Conservation (phyloP, 35 echinoderm and acorn worm species). For the Heliocidaris tuberculata region DNA sequence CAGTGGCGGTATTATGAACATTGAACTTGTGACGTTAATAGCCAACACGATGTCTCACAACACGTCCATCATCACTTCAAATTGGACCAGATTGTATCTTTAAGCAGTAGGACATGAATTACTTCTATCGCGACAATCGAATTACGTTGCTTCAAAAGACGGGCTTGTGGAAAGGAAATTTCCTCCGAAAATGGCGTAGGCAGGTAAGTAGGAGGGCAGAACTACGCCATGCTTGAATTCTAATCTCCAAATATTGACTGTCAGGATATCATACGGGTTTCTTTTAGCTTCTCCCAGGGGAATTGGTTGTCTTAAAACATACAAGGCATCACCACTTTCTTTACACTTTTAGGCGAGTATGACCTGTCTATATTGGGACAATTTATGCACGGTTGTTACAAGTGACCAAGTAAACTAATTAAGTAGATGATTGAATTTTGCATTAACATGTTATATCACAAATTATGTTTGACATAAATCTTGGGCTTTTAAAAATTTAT, state of each 20-base stretch:
- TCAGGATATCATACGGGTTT: background rate
- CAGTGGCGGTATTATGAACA: too few species aligned
- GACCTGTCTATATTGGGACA: background rate
- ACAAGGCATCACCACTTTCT: background rate
- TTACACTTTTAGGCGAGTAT: background rate
- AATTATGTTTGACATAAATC: too few species aligned
- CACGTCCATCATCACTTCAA: background rate
- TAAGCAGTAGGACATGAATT: background rate
- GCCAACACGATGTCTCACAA: background rate
- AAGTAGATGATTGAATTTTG: too few species aligned
- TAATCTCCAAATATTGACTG: slow-evolving; percentile 8
- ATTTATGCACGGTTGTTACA: too few species aligned
- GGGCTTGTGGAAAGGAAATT: background rate
- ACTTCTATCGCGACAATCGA: background rate
- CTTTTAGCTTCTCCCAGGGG: background rate
- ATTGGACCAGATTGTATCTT: background rate
- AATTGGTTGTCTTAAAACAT: background rate
- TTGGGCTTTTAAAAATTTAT: too few species aligned
- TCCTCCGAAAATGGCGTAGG: background rate
- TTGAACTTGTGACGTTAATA: slow-evolving; percentile 9
- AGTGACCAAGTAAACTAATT: too few species aligned
- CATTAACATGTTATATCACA: too few species aligned
- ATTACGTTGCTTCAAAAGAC: background rate
- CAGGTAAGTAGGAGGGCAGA: background rate
- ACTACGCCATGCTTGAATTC: background rate